A percentile compares a stretch with the other conserved stretches of the same genome.
These are phyloP conservation scores for Radopholus similis DNA, from an alignment of 1,140 invertebrate genomes.

Conservation along the genomic window DNA sequence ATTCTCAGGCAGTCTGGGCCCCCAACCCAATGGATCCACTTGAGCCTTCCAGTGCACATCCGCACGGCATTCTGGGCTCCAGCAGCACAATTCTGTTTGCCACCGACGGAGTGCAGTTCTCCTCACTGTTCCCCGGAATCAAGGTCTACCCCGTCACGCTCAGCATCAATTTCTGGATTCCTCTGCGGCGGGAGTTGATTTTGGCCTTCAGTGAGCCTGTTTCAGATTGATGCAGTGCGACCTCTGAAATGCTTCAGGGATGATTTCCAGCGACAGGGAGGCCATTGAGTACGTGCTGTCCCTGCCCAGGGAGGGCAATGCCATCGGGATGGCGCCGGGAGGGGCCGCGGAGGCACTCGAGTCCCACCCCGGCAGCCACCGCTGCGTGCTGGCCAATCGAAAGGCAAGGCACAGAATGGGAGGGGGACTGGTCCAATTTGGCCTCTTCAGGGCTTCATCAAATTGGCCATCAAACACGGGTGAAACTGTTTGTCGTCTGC, in stretches of 20 bases:
- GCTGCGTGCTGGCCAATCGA: conserved; percentile 68
- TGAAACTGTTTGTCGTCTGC: conserved; percentile 66
- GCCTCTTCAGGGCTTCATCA: conserved; percentile 5
- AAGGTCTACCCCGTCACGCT: conserved; percentile 72
- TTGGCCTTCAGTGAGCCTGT: conserved; percentile 40
- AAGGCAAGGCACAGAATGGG: conserved; percentile 65
- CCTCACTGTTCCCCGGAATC: conserved; percentile 74
- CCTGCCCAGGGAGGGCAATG: conserved; percentile 19
- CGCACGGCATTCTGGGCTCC: conserved; percentile 69
- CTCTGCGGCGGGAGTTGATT: conserved; percentile 73
- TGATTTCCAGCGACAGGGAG: conserved; percentile 26
- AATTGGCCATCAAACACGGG: conserved; percentile 10
- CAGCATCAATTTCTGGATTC: conserved; percentile 74
- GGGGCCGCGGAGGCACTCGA: conserved; percentile 63
- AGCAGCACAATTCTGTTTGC: conserved; percentile 65
- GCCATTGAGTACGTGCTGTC: conserved; percentile 63
- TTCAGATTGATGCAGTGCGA: neutral
- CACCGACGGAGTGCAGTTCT: conserved; percentile 72
- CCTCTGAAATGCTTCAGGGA: neutral
- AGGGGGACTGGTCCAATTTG: too few species aligned
- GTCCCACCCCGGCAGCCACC: conserved; percentile 66
- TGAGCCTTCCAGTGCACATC: conserved; percentile 67
- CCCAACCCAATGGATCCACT: neutral
- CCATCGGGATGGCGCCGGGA: conserved; percentile 42
- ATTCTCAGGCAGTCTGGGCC: conserved; percentile 60